Conservation (phyloP, 1,140 invertebrate genomes). For the Cydia strobilella region DNA sequence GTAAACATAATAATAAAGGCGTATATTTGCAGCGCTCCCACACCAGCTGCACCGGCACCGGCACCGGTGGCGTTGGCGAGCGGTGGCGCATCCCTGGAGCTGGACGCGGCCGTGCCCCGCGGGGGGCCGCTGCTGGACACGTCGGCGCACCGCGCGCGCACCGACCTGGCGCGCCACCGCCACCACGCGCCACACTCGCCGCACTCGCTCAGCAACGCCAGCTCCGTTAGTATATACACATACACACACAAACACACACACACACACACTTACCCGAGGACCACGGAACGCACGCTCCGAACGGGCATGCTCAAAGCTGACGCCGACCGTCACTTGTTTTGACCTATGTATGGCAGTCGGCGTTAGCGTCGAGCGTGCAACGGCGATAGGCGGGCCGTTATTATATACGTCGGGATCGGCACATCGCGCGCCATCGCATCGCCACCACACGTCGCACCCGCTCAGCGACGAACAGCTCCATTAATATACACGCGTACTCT, state of each 20-base stretch:
- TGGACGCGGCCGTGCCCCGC: conserved; percentile 91
- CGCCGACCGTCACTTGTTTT: too few species aligned
- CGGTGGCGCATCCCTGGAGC: conserved; percentile 79
- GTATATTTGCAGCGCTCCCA: background rate
- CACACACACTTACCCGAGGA: background rate
- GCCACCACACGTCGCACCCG: conserved; percentile 72
- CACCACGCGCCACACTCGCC: conserved; percentile 73
- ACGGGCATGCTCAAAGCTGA: too few species aligned
- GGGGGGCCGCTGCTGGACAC: conserved; percentile 90
- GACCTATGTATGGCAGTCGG: too few species aligned
- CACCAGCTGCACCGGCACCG: background rate
- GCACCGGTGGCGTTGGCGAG: conserved; percentile 7
- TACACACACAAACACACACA: background rate
- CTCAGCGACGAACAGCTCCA: conserved; percentile 85
- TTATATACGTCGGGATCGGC: conserved; percentile 91
- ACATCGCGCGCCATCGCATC: conserved; percentile 86
- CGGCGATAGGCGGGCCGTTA: conserved; percentile 61
- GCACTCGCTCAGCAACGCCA: conserved; percentile 83
- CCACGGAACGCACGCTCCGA: too few species aligned
- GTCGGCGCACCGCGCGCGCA: conserved; percentile 92
- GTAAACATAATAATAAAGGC: background rate
- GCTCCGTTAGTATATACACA: conserved; percentile 80
- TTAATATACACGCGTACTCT: conserved; percentile 58
- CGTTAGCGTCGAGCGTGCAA: too few species aligned
- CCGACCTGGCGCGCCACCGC: conserved; percentile 87